phyloP scores from a whole-genome alignment of 1,140 invertebrate genomes.

The Eueides isabella region DNA sequence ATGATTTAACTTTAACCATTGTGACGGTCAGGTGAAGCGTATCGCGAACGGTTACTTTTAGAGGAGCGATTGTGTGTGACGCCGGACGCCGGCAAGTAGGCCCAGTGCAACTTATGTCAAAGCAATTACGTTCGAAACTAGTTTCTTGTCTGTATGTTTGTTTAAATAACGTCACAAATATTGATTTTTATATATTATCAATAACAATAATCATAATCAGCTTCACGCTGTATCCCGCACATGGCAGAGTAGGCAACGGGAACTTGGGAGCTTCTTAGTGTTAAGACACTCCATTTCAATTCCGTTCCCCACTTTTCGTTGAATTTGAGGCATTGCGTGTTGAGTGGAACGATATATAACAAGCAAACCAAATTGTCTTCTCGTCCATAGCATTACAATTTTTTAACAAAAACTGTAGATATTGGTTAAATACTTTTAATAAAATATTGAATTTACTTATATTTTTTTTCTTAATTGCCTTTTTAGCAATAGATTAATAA shows the following conservation, averaged over 20 bases:
- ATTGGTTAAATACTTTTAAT: background rate
- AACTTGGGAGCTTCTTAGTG: no score
- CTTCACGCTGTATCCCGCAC: no score
- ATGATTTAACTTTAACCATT: conserved; percentile 30
- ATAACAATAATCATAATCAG: no score
- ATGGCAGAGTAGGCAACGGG: no score
- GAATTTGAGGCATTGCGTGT: no score
- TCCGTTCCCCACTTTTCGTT: no score
- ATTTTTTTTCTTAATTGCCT: background rate
- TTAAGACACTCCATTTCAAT: no score
- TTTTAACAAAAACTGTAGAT: background rate
- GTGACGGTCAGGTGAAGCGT: conserved; percentile 45
- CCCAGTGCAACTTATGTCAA: background rate
- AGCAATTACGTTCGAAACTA: background rate
- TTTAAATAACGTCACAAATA: background rate
- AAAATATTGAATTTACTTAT: background rate
- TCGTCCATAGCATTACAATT: background rate
- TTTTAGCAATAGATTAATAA: background rate
- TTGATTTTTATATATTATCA: no score
- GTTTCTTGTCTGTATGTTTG: background rate
- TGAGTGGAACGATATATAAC: no score
- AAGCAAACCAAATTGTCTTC: no score
- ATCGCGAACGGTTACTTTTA: conserved; percentile 39
- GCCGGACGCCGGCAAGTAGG: conserved; percentile 28
- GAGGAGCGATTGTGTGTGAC: conserved; percentile 43